A percentile compares a stretch with the other conserved stretches of the same genome.
phyloP scores from a whole-genome alignment of 2,797 vertebrate genomes.

The Onychomys torridus region DNA sequence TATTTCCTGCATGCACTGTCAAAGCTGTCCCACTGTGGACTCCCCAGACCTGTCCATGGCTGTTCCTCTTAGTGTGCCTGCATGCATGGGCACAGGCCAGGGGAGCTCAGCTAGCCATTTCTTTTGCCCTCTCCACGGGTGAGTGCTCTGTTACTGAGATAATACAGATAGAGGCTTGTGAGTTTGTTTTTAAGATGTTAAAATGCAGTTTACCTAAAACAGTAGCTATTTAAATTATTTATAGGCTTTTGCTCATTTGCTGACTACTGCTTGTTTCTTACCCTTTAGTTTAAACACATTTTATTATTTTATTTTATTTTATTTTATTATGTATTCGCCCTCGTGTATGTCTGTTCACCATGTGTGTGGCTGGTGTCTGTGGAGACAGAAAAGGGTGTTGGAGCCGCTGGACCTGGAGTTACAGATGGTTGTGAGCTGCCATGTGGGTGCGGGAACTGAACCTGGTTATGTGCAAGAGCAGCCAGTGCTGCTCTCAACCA shows the following conservation, averaged over 20 bases:
- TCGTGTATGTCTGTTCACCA: not conserved
- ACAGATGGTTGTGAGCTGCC: not conserved
- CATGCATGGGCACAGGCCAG: not conserved
- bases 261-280: not conserved
- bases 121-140: not conserved
- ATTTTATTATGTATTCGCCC: not conserved
- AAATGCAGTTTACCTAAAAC: conserved; percentile 8
- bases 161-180: not conserved
- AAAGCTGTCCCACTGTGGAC: not conserved
- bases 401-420: not conserved
- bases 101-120: not conserved
- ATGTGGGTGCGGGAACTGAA: not conserved
- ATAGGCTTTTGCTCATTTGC: not conserved
- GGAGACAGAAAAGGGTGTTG: not conserved
- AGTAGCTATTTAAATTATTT: conserved; percentile 40
- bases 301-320: too few relatives aligned
- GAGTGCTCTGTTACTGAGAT: not conserved
- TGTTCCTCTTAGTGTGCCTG: not conserved
- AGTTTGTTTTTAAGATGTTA: conserved; percentile 46
- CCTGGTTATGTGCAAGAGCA: not conserved
- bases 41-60: not conserved
- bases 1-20: not conserved
- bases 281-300: not conserved
- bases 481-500: not conserved
- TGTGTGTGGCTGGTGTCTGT: not conserved